Conservation (phyloP, 2,797 vertebrate genomes). For the Pelodytes ibericus region DNA sequence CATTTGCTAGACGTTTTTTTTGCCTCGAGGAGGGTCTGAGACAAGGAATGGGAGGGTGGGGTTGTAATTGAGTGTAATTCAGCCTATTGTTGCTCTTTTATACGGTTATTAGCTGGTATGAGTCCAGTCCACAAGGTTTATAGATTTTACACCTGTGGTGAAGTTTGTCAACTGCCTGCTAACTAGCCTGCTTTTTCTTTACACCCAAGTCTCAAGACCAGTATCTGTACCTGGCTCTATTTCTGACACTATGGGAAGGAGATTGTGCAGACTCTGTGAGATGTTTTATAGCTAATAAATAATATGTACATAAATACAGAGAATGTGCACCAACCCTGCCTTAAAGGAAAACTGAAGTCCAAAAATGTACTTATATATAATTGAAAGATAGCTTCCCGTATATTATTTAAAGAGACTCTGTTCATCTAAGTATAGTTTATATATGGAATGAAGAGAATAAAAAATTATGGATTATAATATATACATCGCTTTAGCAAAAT, state of each 20-base stretch:
- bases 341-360: too few relatives aligned
- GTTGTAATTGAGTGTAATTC: constrained; percentile 73
- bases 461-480: too few relatives aligned
- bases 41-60: constrained; percentile 60
- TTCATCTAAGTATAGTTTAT: too few relatives aligned
- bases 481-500: too few relatives aligned
- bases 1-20: constrained; percentile 40
- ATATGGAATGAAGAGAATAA: too few relatives aligned
- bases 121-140: constrained; percentile 64
- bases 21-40: constrained; percentile 22
- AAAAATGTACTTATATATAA: too few relatives aligned
- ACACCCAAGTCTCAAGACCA: constrained; percentile 79
- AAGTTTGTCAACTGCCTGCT: constrained; percentile 84
- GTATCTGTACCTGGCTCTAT: constrained; percentile 68
- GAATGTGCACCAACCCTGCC: too few relatives aligned
- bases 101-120: constrained; percentile 80
- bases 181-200: constrained; percentile 81
- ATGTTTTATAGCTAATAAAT: neutral
- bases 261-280: neutral
- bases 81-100: constrained; percentile 76
- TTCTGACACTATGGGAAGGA: constrained; percentile 72
- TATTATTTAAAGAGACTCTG: too few relatives aligned
- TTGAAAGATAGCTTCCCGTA: too few relatives aligned
- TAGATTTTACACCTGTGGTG: constrained; percentile 78
- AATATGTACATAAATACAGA: neutral